Base-by-base conservation (phyloP, 1,140 invertebrate species). In the Whitmania pigra region DNA sequence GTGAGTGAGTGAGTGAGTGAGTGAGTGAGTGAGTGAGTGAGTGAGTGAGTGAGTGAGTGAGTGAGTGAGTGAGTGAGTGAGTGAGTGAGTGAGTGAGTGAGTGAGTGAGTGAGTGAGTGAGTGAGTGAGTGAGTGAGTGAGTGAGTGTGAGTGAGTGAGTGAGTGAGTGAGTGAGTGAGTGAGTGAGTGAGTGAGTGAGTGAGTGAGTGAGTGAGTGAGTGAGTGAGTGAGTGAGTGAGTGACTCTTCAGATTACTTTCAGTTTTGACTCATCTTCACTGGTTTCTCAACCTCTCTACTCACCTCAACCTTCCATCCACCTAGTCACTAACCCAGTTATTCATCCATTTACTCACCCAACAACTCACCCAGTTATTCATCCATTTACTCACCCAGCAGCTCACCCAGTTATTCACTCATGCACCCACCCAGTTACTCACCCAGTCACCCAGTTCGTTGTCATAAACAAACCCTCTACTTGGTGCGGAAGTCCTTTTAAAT, bases 41-140 rank as follows among this genome's bases (percentile, higher is more conserved):
- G 72, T 25, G 72, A 69, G 72, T 25, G 72, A 55, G 72, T 53
- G 72, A 55, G 72, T 53, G 72, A 55, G 72, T 53, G 72, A 49
- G 72, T 53, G 72, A 54, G 67, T 54, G 72, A 54, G 72, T 69
- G 67, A 54, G 72, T 73, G 72, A 54, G 72, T 69, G 72, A 68
- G 72, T 69, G 72, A 68, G 72, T 54, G 72, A 68, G 72, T 53
- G 72, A 68, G 72, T 69, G 72, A 54, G 66, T 68, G 25, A 68
- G 67, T 55, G 70, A 71, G 43, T 71, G 70, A 71, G 43, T 71
- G 70, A 71, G 43, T 71, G 70, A 71, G 43, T 71, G 70, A 71
- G 43, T 71, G 70, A 71, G 43, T 71, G 70, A 71, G 43, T 71
- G 70, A 71, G 43, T 71, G 70, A 71, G 43, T 71, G 70, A 71